Percentiles rank a stretch among this genome's conserved stretches.
These are phyloP conservation scores for Oopsacas minuta DNA, from an alignment of 37 sponge, comb jelly and placozoan genomes.

Conservation along the genomic window DNA sequence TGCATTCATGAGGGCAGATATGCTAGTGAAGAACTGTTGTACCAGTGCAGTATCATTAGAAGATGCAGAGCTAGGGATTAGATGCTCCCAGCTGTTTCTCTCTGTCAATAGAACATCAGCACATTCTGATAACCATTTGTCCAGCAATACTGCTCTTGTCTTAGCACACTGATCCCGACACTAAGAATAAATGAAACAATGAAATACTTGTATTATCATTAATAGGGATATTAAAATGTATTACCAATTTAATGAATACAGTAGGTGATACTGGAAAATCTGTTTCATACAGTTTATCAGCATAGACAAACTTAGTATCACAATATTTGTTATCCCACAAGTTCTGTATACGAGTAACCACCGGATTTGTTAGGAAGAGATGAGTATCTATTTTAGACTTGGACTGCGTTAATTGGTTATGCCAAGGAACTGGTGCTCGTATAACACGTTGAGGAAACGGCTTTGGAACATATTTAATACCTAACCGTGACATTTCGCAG, in stretches of 20 bases:
- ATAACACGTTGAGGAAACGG: conserved; percentile 27
- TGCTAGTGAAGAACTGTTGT: conserved; percentile 78
- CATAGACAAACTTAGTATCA: background rate
- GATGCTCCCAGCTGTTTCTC: conserved; percentile 53
- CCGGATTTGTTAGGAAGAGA: conserved; percentile 54
- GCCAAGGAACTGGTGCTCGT: conserved; percentile 88
- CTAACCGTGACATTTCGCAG: conserved; percentile 48
- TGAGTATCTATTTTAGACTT: conserved; percentile 29
- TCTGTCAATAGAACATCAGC: conserved; percentile 47
- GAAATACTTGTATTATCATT: background rate
- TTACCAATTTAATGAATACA: conserved; percentile 21
- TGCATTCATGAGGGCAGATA: conserved; percentile 68
- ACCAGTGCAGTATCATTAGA: conserved; percentile 40
- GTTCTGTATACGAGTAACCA: conserved; percentile 46
- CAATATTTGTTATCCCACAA: conserved; percentile 65
- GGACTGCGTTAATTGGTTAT: conserved; percentile 19
- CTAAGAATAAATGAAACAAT: no score
- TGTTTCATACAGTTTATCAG: background rate
- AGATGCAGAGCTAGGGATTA: conserved; percentile 43
- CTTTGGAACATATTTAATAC: conserved; percentile 43
- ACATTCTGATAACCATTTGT: conserved; percentile 81
- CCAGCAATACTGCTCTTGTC: conserved; percentile 31
- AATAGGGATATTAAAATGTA: background rate
- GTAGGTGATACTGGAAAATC: conserved; percentile 3
- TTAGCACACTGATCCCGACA: conserved; percentile 39